phyloP scores from a whole-genome alignment of 2,888 invertebrate genomes.

The Conomelus anceps region DNA sequence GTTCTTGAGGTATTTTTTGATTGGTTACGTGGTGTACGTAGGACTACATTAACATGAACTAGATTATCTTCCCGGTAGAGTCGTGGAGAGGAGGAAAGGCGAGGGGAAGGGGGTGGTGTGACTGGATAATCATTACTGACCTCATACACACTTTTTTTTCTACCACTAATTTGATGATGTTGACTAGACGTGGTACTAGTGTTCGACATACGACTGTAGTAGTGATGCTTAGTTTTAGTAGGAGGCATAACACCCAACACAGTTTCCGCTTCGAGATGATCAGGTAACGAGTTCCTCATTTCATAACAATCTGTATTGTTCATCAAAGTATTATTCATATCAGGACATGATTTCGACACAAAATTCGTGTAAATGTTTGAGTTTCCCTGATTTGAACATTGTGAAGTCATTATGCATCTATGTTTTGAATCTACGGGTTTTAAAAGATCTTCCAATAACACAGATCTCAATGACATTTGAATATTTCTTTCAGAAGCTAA shows the following conservation, averaged over 20 bases:
- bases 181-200: background rate
- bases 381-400: conserved; percentile 35
- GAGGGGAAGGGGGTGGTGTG: conserved; percentile 62
- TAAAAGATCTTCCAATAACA: conserved; percentile 85
- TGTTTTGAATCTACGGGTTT: conserved; percentile 71
- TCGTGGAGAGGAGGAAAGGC: conserved; percentile 39
- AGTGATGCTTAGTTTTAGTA: background rate
- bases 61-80: conserved; percentile 42
- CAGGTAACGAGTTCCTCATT: conserved; percentile 51
- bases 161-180: background rate
- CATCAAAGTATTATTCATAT: conserved; percentile 49
- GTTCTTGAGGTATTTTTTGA: conserved; percentile 50
- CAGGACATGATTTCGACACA: conserved; percentile 76
- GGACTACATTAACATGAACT: conserved; percentile 48
- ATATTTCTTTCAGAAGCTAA: conserved; percentile 64
- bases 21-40: conserved; percentile 52
- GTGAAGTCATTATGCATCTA: conserved; percentile 76
- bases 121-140: conserved; percentile 39
- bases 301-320: conserved; percentile 40
- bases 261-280: conserved; percentile 50
- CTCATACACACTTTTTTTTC: conserved; percentile 19
- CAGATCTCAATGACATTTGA: conserved; percentile 73
- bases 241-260: conserved; percentile 43
- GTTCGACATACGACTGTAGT: background rate
- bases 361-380: conserved; percentile 44